Base-by-base conservation (phyloP, 2,888 invertebrate genomes). In the Allygus modestus region DNA sequence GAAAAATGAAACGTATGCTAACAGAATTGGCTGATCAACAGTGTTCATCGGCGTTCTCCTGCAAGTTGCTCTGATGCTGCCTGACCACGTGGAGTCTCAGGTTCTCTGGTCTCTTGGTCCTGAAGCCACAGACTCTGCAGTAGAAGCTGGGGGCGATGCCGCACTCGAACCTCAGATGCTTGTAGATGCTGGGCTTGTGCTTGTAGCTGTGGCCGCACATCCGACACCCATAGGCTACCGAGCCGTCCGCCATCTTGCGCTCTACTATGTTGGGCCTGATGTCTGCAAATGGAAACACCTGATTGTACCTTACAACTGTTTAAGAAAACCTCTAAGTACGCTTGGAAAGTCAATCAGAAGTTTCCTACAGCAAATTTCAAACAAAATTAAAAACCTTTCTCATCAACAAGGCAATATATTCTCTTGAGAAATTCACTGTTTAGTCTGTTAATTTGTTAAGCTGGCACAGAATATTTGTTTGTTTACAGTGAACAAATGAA, bases 121-220 rank as follows among this genome's bases (percentile, higher is more conserved):
- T 89, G 82, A 86, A 87, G 5, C 86, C 85, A 51, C 90, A 90
- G 37, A 90, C 89, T 0, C 89, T 88, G 83, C 91, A 91, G 28
- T 86, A 83, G 86, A 90, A 91, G 81, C 88, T 89, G 9, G 91
- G 91, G 84, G 89, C 89, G 33, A 88, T 88, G 7, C 90, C 90
- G 83, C 90, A 90, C 85, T 90, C 90, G 84, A 88, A 87, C 28
- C 88, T 88, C 28, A 88, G 87, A 84, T 90, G 90, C 23, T 89
- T 88, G n/a, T 86, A 87, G 81, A 89, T 89, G 41, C 90, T 90
- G 0, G 90, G 89, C 85, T 89, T 90, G 77, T 89, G 88, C 79
- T 89, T 88, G 85, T 91, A 91, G 26, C 85, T 86, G 65, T 89
- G 89, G n/a, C 90, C 89, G 84, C 90, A 90, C 26, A 81, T 87